Base-by-base conservation (phyloP, 1,140 invertebrate species). In the Brachionus calyciflorus region DNA sequence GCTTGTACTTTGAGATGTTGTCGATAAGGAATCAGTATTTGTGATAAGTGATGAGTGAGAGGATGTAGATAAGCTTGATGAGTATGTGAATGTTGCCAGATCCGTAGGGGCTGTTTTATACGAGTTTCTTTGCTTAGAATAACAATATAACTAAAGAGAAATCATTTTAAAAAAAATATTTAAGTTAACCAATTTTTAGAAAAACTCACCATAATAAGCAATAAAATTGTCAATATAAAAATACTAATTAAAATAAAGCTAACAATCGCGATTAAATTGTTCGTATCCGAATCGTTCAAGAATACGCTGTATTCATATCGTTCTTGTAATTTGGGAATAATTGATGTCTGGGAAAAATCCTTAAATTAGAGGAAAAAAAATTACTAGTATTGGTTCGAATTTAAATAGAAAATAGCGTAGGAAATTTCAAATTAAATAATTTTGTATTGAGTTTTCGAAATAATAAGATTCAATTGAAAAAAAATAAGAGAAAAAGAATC, bases 31-130 rank as follows among this genome's bases (percentile, higher is more conserved):
- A 60, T 60, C 55, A 37, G 55, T 60, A 30, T 60, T 60, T 28
- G 19, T 60, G 55, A 60, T 60, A 60, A 60, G 55, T 37, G 55
- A 60, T 60, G 55, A 60, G 30, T 60, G 55, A 60, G 55, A 60
- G 30, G 37, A 44, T 65, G 60, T 65, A 26, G 60, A 44, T 65
- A 44, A 24, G 26, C 44, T 44, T 65, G 60, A 65, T 44, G 60
- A 65, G 19, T 24, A 65, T 44, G 60, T 65, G 24, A 65, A 65
- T 24, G 60, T 30, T 24, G 60, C 40, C 37, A 65, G 40, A 24
- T 65, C 40, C n/a, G 41, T 65, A 24, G 60, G 44, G 44, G 60
- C 37, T 21, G 60, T 12, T 65, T 65, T 65, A 12, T 65, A 65
- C 0, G 60, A 44, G 17, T 65, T 65, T 37, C 60, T 37, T 26